A percentile compares a stretch with the other conserved stretches of the same genome.
Conservation (phyloP, 92 coral and sea anemone genomes). For the Pocillopora grandis region DNA sequence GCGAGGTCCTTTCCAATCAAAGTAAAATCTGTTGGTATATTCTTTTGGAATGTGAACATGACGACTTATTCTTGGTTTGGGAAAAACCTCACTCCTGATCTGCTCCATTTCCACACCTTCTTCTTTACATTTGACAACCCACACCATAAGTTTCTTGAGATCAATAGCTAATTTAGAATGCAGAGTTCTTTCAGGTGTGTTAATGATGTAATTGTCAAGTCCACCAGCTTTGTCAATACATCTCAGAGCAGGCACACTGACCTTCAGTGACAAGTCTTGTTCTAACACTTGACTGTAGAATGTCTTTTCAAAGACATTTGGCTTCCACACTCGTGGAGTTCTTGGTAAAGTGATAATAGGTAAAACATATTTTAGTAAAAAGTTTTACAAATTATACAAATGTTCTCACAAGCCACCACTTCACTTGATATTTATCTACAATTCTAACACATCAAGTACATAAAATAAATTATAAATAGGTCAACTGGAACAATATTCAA, state of each 20-base stretch:
- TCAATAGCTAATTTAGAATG: constrained; percentile 85
- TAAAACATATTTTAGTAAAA: neutral
- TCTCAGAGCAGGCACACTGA: constrained; percentile 96
- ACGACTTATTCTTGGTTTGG: constrained; percentile 78
- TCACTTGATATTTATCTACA: no score
- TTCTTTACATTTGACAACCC: constrained; percentile 71
- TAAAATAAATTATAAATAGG: no score
- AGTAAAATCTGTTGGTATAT: constrained; percentile 83
- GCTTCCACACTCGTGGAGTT: constrained; percentile 94
- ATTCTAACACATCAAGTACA: no score
- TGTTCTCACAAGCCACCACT: neutral
- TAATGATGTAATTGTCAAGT: constrained; percentile 92
- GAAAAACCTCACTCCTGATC: constrained; percentile 72
- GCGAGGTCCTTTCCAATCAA: constrained; percentile 93
- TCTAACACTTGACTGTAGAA: constrained; percentile 93
- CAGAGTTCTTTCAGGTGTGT: constrained; percentile 74
- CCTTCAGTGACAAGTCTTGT: constrained; percentile 69
- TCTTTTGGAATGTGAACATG: constrained; percentile 77
- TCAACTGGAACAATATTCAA: no score
- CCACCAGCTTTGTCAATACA: constrained; percentile 97
- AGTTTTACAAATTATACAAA: neutral
- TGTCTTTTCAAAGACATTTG: constrained; percentile 88
- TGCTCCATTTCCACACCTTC: constrained; percentile 82
- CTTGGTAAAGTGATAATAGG: constrained; percentile 38
- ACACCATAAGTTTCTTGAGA: constrained; percentile 78